Evolutionary conservation across 2,888 invertebrate genomes (phyloP).

Genomic region (Calliphora vomitoria): DNA sequence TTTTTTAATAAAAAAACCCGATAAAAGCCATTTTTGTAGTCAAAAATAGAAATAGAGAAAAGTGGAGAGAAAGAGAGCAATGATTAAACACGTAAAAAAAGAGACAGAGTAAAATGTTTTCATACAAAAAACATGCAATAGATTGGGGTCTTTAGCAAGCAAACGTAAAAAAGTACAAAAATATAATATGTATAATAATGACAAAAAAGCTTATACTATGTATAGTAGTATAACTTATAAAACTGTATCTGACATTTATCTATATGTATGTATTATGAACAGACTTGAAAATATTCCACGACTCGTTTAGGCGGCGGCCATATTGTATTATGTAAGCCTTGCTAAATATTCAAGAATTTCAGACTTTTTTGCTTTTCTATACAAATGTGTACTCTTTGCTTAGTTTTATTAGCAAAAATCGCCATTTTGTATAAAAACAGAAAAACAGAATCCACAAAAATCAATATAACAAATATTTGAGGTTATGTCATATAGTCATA

Average conservation of each 20-base stretch:
- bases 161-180: conserved; percentile 33
- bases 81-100: conserved; percentile 21
- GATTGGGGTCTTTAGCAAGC: conserved; percentile 47
- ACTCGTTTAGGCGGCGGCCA: conserved; percentile 54
- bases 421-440: conserved; percentile 4
- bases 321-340: conserved; percentile 58
- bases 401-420: neutral
- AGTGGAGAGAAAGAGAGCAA: conserved; percentile 11
- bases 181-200: conserved; percentile 6
- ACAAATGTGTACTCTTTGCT: neutral
- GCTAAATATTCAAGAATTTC: neutral
- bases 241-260: conserved; percentile 57
- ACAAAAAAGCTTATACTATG: conserved; percentile 46
- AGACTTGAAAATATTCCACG: conserved; percentile 36
- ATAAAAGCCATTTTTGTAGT: conserved; percentile 25
- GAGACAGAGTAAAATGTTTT: conserved; percentile 32
- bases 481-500: conserved; percentile 45
- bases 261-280: conserved; percentile 16
- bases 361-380: neutral
- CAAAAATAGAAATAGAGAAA: conserved; percentile 27
- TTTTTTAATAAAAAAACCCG: conserved; percentile 7
- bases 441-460: conserved; percentile 19
- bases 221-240: conserved; percentile 37
- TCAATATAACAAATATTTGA: conserved; percentile 36
- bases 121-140: conserved; percentile 24